These are phyloP conservation scores for Camponotus pennsylvanicus DNA, from an alignment of 1,140 invertebrate genomes.

Conservation along the genomic window DNA sequence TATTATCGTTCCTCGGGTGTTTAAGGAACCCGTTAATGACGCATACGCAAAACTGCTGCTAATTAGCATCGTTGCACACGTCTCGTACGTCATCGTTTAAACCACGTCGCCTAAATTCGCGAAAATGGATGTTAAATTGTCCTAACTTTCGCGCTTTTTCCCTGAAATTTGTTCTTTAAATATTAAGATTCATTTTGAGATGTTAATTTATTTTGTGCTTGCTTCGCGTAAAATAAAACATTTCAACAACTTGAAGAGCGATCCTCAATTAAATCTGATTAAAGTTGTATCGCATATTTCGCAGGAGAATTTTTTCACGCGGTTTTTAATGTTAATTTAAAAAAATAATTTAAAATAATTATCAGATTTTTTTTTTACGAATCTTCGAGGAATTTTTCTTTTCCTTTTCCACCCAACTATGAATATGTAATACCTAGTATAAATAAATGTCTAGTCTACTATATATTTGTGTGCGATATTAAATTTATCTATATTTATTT, in stretches of 20 bases:
- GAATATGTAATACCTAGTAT: neutral
- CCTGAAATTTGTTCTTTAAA: conserved; percentile 2
- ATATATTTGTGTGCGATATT: neutral
- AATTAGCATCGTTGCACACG: conserved; percentile 58
- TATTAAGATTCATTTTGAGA: neutral
- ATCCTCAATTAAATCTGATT: conserved; percentile 18
- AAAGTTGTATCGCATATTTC: neutral
- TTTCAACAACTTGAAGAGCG: neutral
- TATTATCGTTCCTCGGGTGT: conserved; percentile 35
- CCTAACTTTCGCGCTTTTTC: conserved; percentile 15
- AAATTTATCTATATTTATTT: conserved; percentile 15
- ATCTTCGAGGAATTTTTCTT: conserved; percentile 30
- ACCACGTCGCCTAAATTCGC: conserved; percentile 3
- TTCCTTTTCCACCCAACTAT: neutral
- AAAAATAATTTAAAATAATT: neutral
- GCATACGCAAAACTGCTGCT: conserved; percentile 56
- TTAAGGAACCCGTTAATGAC: conserved; percentile 61
- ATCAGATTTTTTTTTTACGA: neutral
- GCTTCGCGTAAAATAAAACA: too few species aligned
- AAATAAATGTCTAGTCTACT: neutral
- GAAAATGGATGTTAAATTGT: neutral
- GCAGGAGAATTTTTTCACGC: neutral
- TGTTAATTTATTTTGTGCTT: too few species aligned
- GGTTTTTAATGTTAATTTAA: neutral
- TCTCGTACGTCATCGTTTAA: conserved; percentile 26